A percentile compares a stretch with the other conserved stretches of the same genome.
Evolutionary conservation across 2,888 invertebrate genomes (phyloP).

Genomic region (Euproctis similis): DNA sequence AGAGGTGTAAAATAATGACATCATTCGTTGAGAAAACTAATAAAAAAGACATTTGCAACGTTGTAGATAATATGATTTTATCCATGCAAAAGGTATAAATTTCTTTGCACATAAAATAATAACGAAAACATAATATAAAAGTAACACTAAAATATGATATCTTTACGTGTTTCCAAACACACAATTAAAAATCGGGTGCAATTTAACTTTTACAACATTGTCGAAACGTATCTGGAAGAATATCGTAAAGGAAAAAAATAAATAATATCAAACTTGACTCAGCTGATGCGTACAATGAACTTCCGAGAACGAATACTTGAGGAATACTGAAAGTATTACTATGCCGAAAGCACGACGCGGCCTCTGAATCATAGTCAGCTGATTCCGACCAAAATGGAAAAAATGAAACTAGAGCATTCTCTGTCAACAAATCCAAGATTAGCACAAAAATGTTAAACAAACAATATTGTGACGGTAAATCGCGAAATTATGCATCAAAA

Average conservation of each 20-base stretch:
- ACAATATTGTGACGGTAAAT: conserved; percentile 14
- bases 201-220: conserved; percentile 48
- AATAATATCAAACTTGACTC: conserved; percentile 44
- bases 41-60: too few species aligned
- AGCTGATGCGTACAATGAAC: conserved; percentile 65
- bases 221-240: conserved; percentile 37
- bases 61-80: too few species aligned
- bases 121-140: conserved; percentile 14
- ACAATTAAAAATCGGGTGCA: too few species aligned
- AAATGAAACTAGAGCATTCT: conserved; percentile 11
- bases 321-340: conserved; percentile 34
- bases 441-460: conserved; percentile 7
- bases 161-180: conserved; percentile 35
- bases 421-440: conserved; percentile 7
- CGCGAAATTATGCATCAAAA: conserved; percentile 26
- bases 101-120: conserved; percentile 13
- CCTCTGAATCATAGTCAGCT: conserved; percentile 40
- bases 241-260: conserved; percentile 34
- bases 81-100: conserved; percentile 22
- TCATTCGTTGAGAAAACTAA: too few species aligned
- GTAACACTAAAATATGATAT: conserved; percentile 13
- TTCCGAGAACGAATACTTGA: conserved; percentile 43
- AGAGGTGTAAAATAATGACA: conserved; percentile 33
- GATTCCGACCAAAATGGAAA: conserved; percentile 14
- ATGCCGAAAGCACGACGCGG: conserved; percentile 23